A percentile compares a stretch with the other conserved stretches of the same genome.
Evolutionary conservation across 2,888 invertebrate species (phyloP).

Genomic region (Phyllotreta striolata): DNA sequence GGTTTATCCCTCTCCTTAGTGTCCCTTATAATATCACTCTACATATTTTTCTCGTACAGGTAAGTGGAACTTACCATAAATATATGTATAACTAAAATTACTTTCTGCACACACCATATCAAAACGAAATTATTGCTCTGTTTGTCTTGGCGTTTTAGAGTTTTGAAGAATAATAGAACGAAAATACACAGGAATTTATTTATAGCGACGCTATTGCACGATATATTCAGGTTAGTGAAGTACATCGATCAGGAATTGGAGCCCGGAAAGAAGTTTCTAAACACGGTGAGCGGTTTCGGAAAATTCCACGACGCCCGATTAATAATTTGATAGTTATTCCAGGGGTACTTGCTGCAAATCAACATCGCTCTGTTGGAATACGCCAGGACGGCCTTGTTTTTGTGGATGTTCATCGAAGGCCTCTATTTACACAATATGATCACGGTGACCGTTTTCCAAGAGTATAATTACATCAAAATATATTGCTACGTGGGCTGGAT

Average conservation of each 20-base stretch:
- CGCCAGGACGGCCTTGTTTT: slow-evolving; percentile 88
- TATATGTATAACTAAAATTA: background rate
- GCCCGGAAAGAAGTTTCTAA: slow-evolving; percentile 62
- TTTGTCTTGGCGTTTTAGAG: slow-evolving; percentile 62
- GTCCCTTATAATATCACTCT: slow-evolving; percentile 76
- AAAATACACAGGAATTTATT: slow-evolving; percentile 88
- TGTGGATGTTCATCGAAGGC: slow-evolving; percentile 98
- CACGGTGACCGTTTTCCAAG: slow-evolving; percentile 76
- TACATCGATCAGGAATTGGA: slow-evolving; percentile 74
- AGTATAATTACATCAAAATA: slow-evolving; percentile 69
- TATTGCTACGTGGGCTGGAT: slow-evolving; percentile 79
- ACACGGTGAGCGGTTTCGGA: slow-evolving; percentile 66
- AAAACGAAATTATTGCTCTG: background rate
- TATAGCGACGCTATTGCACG: slow-evolving; percentile 81
- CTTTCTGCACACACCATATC: no score
- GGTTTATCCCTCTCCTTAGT: slow-evolving; percentile 83
- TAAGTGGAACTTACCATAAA: slow-evolving; percentile 57
- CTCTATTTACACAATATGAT: slow-evolving; percentile 87
- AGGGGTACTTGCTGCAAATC: slow-evolving; percentile 47
- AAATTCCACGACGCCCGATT: background rate
- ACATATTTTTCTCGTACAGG: slow-evolving; percentile 86
- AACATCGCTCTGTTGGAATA: slow-evolving; percentile 76
- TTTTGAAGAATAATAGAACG: slow-evolving; percentile 81
- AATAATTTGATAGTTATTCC: background rate
- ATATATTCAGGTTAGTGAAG: slow-evolving; percentile 73